These are phyloP conservation scores for Lontra canadensis DNA, from an alignment of 2,113 vertebrate genomes.

Conservation along the genomic window DNA sequence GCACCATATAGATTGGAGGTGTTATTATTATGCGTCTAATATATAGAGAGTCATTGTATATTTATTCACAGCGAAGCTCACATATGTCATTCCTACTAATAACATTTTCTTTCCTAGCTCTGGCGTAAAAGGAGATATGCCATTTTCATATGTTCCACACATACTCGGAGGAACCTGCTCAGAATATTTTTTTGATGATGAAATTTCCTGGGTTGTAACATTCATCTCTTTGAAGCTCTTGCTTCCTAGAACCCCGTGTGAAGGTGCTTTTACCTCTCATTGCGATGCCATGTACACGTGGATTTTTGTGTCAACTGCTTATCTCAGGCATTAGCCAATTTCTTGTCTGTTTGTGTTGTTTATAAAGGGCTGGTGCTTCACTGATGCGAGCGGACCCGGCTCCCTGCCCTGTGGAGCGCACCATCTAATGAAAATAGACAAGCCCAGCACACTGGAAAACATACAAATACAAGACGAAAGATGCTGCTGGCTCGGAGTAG, in stretches of 20 bases:
- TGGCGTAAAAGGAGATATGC: background rate
- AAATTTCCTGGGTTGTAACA: conserved; percentile 61
- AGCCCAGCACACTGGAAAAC: background rate
- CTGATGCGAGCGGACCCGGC: fast-evolving
- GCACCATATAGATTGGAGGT: conserved; percentile 58
- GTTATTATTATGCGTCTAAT: conserved; percentile 65
- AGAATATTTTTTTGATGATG: conserved; percentile 61
- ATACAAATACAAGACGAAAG: background rate
- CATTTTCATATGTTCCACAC: conserved; percentile 58
- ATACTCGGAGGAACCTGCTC: conserved; percentile 59
- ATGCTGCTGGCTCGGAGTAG: background rate
- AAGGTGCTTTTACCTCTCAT: conserved; percentile 44
- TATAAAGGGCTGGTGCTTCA: background rate
- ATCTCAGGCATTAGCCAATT: conserved; percentile 52
- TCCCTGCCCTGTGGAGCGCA: background rate
- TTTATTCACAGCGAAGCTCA: conserved; percentile 71
- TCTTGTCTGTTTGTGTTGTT: conserved; percentile 24
- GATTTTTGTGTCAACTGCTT: conserved; percentile 57
- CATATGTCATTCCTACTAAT: conserved; percentile 74
- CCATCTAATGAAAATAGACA: conserved; percentile 13
- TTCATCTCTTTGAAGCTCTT: conserved; percentile 65
- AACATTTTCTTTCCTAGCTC: conserved; percentile 69
- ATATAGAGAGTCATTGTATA: conserved; percentile 59
- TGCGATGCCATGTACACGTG: conserved; percentile 33
- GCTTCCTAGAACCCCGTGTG: background rate